Conservation (phyloP, 2,888 invertebrate species). For the Oscheius sp. region DNA sequence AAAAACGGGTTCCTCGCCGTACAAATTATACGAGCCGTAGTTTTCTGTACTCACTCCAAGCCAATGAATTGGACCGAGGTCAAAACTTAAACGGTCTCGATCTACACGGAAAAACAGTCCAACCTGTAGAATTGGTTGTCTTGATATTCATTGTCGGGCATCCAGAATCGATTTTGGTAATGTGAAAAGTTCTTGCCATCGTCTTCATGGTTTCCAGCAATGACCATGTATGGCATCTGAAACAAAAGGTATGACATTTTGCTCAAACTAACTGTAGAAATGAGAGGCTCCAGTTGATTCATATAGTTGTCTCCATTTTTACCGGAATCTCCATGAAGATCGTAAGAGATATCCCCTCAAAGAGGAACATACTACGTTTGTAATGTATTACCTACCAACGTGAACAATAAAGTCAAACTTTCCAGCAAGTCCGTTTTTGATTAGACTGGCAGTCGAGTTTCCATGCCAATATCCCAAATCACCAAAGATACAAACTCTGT, state of each 20-base stretch:
- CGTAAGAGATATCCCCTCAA: constrained; percentile 91
- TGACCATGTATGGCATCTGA: constrained; percentile 82
- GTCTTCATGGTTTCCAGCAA: constrained; percentile 80
- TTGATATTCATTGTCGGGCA: constrained; percentile 81
- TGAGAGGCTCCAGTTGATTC: constrained; percentile 88
- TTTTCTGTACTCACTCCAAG: constrained; percentile 91
- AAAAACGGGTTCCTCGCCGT: constrained; percentile 82
- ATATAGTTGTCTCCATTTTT: constrained; percentile 90
- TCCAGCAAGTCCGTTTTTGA: constrained; percentile 47
- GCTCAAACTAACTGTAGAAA: constrained; percentile 77
- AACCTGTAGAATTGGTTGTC: constrained; percentile 74
- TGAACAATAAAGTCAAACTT: constrained; percentile 73
- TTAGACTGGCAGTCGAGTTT: constrained; percentile 75
- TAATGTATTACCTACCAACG: constrained; percentile 55
- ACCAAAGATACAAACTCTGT: constrained; percentile 75
- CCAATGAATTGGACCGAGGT: constrained; percentile 91
- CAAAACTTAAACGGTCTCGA: constrained; percentile 80
- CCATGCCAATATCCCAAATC: constrained; percentile 82
- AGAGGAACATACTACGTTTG: neutral
- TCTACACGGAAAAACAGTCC: neutral
- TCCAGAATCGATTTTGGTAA: constrained; percentile 88
- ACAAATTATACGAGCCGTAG: constrained; percentile 87
- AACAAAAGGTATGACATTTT: constrained; percentile 78
- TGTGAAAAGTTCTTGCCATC: constrained; percentile 88
- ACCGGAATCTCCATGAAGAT: constrained; percentile 85